A percentile compares a stretch with the other conserved stretches of the same genome.
These are phyloP conservation scores for Hoplostethus atlanticus DNA, from an alignment of 2,797 vertebrate genomes.

Conservation along the genomic window DNA sequence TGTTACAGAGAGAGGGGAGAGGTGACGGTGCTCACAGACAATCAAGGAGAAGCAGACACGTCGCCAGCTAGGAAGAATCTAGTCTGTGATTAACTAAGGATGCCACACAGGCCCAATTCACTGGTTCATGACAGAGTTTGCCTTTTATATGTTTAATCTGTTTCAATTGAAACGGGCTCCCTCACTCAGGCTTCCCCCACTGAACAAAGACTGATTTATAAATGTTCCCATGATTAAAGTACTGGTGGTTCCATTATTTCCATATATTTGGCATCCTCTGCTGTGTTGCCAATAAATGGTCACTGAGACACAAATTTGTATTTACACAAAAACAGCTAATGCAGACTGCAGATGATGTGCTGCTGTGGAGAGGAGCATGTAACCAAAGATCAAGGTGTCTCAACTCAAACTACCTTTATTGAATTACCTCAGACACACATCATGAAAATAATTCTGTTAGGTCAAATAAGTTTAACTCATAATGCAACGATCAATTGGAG, in stretches of 20 bases:
- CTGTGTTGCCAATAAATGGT: not conserved
- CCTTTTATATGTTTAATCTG: slow-evolving; percentile 47
- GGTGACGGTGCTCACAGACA: slow-evolving; percentile 40
- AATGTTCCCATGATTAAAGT: slow-evolving; percentile 7
- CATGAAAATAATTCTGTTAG: no score
- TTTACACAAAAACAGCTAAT: not conserved
- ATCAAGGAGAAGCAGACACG: slow-evolving; percentile 24
- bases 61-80: slow-evolving; percentile 21
- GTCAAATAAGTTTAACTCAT: no score
- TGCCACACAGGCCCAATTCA: slow-evolving; percentile 38
- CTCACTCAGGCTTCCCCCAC: slow-evolving; percentile 8
- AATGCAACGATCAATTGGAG: no score
- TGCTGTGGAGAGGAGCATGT: not conserved
- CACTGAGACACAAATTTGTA: not conserved
- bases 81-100: slow-evolving; percentile 39
- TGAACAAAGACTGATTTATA: slow-evolving; percentile 10
- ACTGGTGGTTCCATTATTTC: not conserved
- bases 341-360: not conserved
- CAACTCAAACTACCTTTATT: not conserved
- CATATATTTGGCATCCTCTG: not conserved
- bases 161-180: slow-evolving; percentile 33
- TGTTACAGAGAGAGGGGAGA: slow-evolving; percentile 72
- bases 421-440: not conserved
- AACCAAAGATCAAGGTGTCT: not conserved
- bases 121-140: slow-evolving; percentile 45